Conservation (phyloP, 2,888 invertebrate species). For the Gastrophysa polygoni region DNA sequence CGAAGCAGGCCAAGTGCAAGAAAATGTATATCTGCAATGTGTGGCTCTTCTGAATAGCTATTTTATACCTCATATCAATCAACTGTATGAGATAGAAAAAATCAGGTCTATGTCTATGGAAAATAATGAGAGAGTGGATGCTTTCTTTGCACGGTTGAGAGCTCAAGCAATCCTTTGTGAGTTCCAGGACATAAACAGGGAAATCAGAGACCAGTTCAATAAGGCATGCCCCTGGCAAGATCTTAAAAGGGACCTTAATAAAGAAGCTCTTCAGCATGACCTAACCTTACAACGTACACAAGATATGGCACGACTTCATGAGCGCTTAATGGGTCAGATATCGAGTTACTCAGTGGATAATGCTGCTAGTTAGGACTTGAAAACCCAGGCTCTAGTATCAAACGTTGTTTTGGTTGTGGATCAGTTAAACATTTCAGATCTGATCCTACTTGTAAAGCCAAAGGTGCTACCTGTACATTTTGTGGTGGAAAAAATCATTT, state of each 20-base stretch:
- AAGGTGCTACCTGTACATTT: background rate
- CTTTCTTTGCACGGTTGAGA: background rate
- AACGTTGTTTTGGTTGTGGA: background rate
- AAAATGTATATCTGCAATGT: background rate
- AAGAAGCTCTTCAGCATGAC: background rate
- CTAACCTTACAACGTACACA: background rate
- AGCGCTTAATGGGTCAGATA: background rate
- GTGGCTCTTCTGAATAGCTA: too few relatives aligned
- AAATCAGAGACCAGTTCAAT: background rate
- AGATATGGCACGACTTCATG: background rate
- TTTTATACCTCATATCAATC: background rate
- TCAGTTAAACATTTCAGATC: background rate
- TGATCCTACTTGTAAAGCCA: background rate
- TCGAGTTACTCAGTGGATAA: background rate
- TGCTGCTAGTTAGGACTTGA: background rate
- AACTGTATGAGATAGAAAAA: background rate
- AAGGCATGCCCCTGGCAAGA: background rate
- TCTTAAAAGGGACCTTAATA: background rate
- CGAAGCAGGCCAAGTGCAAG: background rate
- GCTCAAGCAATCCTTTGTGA: background rate
- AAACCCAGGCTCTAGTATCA: background rate
- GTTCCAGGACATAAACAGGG: background rate
- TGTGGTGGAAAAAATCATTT: background rate
- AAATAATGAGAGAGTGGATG: background rate
- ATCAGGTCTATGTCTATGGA: background rate